phyloP scores from a whole-genome alignment of 2,888 invertebrate genomes.

The Stictocephala bisonia region DNA sequence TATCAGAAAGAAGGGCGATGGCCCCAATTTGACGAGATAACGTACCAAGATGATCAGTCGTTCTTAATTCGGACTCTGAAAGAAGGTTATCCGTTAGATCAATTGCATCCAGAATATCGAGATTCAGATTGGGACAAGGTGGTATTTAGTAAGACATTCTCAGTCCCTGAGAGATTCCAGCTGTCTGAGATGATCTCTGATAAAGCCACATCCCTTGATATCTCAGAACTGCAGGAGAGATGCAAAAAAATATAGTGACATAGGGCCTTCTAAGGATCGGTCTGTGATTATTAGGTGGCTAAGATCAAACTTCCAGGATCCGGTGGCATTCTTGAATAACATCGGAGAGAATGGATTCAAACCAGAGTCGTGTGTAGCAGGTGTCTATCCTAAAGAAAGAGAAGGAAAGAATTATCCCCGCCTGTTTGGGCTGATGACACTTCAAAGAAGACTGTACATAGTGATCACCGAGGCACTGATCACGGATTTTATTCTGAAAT shows the following conservation, averaged over 20 bases:
- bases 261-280: constrained; percentile 3
- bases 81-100: neutral
- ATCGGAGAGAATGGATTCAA: neutral
- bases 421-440: constrained; percentile 7
- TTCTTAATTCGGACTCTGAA: neutral
- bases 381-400: constrained; percentile 20
- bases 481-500: neutral
- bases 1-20: neutral
- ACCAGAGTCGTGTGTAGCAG: neutral
- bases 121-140: neutral
- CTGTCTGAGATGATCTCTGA: constrained; percentile 14
- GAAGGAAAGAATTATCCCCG: constrained; percentile 17
- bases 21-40: neutral
- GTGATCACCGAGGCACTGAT: constrained; percentile 14
- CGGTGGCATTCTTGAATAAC: neutral
- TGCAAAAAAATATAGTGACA: too few relatives aligned
- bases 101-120: neutral
- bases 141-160: neutral
- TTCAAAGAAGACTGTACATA: neutral
- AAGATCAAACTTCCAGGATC: neutral
- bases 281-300: constrained; percentile 20
- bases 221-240: neutral
- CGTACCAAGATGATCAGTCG: neutral
- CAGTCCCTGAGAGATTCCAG: constrained; percentile 3
- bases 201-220: constrained; percentile 8